Base-by-base conservation (phyloP, 1,140 invertebrate genomes). In the Drosophila kikkawai region DNA sequence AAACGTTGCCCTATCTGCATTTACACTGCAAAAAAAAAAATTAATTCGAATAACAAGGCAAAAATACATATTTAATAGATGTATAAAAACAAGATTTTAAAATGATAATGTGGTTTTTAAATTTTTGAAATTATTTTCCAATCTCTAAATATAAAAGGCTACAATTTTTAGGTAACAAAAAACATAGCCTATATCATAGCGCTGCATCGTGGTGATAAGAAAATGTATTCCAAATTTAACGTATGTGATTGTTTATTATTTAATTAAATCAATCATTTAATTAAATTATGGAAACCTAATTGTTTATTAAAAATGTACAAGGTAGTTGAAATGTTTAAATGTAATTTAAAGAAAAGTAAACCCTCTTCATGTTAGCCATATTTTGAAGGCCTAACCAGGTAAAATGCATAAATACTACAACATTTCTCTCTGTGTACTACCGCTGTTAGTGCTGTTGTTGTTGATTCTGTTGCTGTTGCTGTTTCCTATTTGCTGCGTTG, bases 1-100 rank as follows among this genome's bases (percentile, higher is more conserved):
- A 78, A 88, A 69, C 69, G 79, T 44, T 79, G 79, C 73, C 47
- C 47, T 32, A 51, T 76, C 65, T 76, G 34, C 57, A 79, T 60
- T 67, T 67, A 75, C 56, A 61, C 74, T 61, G 47, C 12, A 51
- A 12, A 22, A 42, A 32, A 32, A 32, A 26, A 48, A 4, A 7
- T 22, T 45, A 45, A 19, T 19, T 11, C 1, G 42, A 44, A 42
- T 32, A n/a, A 41, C 11, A n/a, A 41, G 39, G 7, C 1, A 41
- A n/a, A 41, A 1, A 32, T 32, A 32, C 7, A n/a, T 41, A 4
- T 41, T 15, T 41, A 8, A 26, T 0, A 34, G 8, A 9, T 0
- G 8, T 8, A 34, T 8, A 34, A 34, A 9, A 9, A 11, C 9
- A 34, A 34, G 4, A 34, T 11, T 34, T 34, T 11, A 34, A 34